phyloP scores from a whole-genome alignment of 23 tunicate species.

The Botrylloides violaceus region DNA sequence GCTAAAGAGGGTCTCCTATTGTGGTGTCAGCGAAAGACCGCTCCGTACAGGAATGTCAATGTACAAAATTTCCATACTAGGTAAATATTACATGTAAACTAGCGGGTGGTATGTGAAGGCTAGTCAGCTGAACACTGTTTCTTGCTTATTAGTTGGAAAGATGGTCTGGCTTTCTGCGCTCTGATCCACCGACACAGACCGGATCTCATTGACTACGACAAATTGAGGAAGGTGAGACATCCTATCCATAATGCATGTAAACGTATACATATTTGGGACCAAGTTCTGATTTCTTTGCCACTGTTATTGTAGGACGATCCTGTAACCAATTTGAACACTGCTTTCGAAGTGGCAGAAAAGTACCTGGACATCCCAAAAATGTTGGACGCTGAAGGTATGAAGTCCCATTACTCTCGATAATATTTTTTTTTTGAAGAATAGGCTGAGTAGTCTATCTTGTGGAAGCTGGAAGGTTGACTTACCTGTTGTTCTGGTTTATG shows the following conservation, averaged over 20 bases:
- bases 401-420: too few species aligned
- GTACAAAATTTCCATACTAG: conserved; percentile 99
- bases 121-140: neutral
- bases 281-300: neutral
- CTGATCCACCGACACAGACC: conserved; percentile 98
- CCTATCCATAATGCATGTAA: too few species aligned
- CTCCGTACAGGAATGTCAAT: conserved; percentile 99
- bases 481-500: too few species aligned
- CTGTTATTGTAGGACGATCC: conserved; percentile 86
- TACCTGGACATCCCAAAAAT: conserved; percentile 98
- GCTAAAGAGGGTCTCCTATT: conserved; percentile 97
- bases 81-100: conserved; percentile 21
- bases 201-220: conserved; percentile 92
- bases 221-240: conserved; percentile 88
- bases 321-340: conserved; percentile 85
- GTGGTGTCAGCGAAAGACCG: conserved; percentile 99
- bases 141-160: conserved; percentile 88
- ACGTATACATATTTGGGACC: too few species aligned
- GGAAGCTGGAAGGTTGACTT: too few species aligned
- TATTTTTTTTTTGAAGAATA: too few species aligned
- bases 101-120: neutral
- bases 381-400: conserved; percentile 99
- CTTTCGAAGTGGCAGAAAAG: conserved; percentile 98
- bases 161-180: conserved; percentile 99
- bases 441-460: too few species aligned